phyloP scores from a whole-genome alignment of 2,888 invertebrate genomes.

The Ptychoptera albimana region DNA sequence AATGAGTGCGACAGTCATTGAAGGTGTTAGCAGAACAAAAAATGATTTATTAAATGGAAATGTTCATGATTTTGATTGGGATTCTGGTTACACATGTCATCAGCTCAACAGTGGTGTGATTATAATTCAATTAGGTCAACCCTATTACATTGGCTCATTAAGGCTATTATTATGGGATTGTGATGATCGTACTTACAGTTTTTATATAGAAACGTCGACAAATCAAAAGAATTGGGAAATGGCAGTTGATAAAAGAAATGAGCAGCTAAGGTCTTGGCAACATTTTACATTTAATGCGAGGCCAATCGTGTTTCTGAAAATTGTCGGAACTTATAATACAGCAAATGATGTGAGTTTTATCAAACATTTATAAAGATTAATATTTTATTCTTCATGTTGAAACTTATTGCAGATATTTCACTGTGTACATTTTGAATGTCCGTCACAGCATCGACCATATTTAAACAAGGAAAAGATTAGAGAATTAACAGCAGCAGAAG shows the following conservation, averaged over 20 bases:
- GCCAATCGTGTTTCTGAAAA: slow-evolving; percentile 83
- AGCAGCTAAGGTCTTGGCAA: slow-evolving; percentile 89
- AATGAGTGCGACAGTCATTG: slow-evolving; percentile 82
- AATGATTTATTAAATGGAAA: slow-evolving; percentile 95
- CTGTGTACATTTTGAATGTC: slow-evolving; percentile 95
- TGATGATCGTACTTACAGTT: slow-evolving; percentile 86
- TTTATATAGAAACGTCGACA: slow-evolving; percentile 87
- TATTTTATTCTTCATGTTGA: neutral
- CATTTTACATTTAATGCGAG: slow-evolving; percentile 66
- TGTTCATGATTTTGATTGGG: slow-evolving; percentile 93
- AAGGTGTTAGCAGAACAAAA: slow-evolving; percentile 86
- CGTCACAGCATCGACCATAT: slow-evolving; percentile 42
- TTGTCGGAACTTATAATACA: slow-evolving; percentile 92
- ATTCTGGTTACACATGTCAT: slow-evolving; percentile 95
- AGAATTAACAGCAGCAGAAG: neutral
- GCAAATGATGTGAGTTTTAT: slow-evolving; percentile 68
- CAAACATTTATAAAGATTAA: neutral
- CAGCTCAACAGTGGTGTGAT: slow-evolving; percentile 90
- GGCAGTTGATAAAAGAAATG: slow-evolving; percentile 73
- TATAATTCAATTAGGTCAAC: slow-evolving; percentile 88
- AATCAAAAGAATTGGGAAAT: slow-evolving; percentile 87
- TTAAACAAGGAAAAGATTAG: slow-evolving; percentile 11
- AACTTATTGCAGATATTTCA: slow-evolving; percentile 66
- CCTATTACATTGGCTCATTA: slow-evolving; percentile 81
- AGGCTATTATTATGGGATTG: slow-evolving; percentile 94